Evolutionary conservation across 2,113 vertebrate genomes (phyloP), one percentile per base, ranked within the genome.

Genomic region (Grammomys dolichurus): DNA sequence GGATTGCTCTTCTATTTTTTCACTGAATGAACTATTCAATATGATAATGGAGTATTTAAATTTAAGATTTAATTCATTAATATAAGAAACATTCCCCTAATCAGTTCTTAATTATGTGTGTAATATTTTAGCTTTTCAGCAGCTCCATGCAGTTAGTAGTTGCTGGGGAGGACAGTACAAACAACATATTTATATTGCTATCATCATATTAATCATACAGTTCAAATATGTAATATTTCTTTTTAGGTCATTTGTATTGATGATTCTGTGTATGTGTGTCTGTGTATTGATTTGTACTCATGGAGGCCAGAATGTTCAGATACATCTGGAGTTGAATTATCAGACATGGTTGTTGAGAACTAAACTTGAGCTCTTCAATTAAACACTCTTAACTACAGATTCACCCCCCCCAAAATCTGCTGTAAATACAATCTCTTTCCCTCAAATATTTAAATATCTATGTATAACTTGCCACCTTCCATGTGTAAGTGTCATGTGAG

Each of bases 21-120:
- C 17, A 58, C 48, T 19, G 51, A 94, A 12, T 85, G 7, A 6
- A 77, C n/a, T 94, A 69, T 93, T 48, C 69, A 76, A 51, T 87
- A 36, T 75, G 17, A 72, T 17, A 70, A 28, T 12, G 0, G 19
- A 76, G 0, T 26, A 93, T 51, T 70, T 70, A 70, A 36, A 51
- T 70, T 70, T 69, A 5, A 60, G 60, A 7, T 58, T 43, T 12
- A 33, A 51, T 69, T 51, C 10, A 87, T 87, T 54, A 92, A 90
- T 86, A 86, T 80, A 93, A 75, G 5, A 46, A 77, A 65, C 51
- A 94, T 36, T 89, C 65, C 31, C 26, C 67, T 86, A 80, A 89
- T 36, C 9, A 78, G 13, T 93, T 69, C 33, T 1, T 90, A 46
- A 10, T 86, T 36, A 58, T 58, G 60, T 7, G 31, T 7, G 8